Conservation (phyloP, 2,888 invertebrate species). For the Subacronicta megacephala region DNA sequence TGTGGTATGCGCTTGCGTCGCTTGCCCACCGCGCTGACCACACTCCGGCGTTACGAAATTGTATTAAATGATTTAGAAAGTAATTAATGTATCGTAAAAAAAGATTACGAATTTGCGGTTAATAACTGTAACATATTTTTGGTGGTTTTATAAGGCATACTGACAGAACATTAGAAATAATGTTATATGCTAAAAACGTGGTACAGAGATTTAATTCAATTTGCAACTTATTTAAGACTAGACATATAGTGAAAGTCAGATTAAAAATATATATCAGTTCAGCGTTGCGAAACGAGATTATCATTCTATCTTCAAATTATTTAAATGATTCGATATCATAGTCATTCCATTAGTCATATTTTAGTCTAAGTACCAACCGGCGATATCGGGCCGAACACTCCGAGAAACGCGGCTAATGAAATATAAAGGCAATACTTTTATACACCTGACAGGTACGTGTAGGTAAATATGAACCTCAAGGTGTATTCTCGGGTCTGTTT, state of each 20-base stretch:
- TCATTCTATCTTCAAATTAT: conserved; percentile 39
- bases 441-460: conserved; percentile 55
- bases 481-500: conserved; percentile 67
- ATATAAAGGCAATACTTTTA: conserved; percentile 54
- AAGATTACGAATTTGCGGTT: conserved; percentile 48
- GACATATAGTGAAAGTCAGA: conserved; percentile 20
- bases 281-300: conserved; percentile 30
- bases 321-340: conserved; percentile 39
- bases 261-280: conserved; percentile 11
- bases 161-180: conserved; percentile 6
- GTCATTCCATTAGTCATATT: conserved; percentile 46
- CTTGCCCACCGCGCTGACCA: conserved; percentile 67
- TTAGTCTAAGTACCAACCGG: conserved; percentile 47
- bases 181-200: neutral
- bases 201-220: conserved; percentile 8
- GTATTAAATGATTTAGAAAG: conserved; percentile 71
- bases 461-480: conserved; percentile 64
- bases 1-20: conserved; percentile 65
- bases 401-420: conserved; percentile 48
- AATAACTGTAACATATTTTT: conserved; percentile 38
- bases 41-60: conserved; percentile 70
- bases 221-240: conserved; percentile 5
- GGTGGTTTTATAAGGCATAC: conserved; percentile 22
- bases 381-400: conserved; percentile 42
- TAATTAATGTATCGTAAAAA: conserved; percentile 56